phyloP scores from a whole-genome alignment of 2,113 vertebrate species.

The Salvelinus fontinalis region DNA sequence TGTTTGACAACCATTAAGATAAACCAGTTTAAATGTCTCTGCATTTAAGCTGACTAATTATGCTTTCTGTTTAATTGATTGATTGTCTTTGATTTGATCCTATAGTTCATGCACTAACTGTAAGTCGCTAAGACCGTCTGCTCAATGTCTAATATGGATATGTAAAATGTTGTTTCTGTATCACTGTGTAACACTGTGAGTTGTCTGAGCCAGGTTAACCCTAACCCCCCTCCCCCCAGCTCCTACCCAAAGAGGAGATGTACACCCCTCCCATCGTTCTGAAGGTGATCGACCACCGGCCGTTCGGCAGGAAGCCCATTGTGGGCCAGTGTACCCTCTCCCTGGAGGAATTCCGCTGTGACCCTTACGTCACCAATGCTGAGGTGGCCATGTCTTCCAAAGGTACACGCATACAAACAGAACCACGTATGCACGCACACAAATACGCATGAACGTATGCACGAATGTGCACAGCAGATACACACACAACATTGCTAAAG shows the following conservation, averaged over 20 bases:
- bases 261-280: slow-evolving; percentile 93
- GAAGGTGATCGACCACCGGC: slow-evolving; percentile 95
- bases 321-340: slow-evolving; percentile 93
- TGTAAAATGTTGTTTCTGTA: no score
- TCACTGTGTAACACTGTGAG: no score
- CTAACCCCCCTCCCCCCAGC: slow-evolving; percentile 62
- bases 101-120: no score
- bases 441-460: neutral
- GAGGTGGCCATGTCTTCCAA: slow-evolving; percentile 68
- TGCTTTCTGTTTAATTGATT: no score
- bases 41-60: no score
- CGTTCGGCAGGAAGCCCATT: slow-evolving; percentile 91
- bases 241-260: slow-evolving; percentile 92
- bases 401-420: neutral
- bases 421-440: neutral
- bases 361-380: slow-evolving; percentile 84
- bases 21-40: no score
- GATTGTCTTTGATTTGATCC: no score
- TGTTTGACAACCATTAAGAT: no score
- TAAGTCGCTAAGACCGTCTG: no score
- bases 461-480: neutral
- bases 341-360: slow-evolving; percentile 88
- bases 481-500: no score
- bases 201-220: neutral
- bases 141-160: no score